These are phyloP conservation scores for Dermatemys mawii DNA, from an alignment of 2,113 vertebrate species.

Conservation along the genomic window DNA sequence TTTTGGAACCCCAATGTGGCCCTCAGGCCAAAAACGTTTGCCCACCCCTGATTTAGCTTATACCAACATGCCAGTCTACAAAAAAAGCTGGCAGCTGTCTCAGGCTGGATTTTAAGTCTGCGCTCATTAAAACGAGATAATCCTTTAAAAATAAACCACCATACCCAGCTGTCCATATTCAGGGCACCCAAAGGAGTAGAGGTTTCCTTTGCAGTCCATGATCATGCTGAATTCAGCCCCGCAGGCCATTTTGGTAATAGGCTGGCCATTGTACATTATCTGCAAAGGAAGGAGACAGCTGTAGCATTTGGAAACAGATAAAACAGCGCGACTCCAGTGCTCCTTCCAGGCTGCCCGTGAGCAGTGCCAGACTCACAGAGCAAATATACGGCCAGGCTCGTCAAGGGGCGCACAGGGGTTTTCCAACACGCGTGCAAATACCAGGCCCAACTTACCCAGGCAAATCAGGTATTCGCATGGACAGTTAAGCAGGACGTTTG, in stretches of 20 bases:
- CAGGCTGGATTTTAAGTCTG: neutral
- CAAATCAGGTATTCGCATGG: neutral
- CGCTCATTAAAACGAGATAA: neutral
- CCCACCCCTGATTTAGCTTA: no score
- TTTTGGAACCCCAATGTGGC: no score
- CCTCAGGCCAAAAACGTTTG: no score
- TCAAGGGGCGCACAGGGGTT: neutral
- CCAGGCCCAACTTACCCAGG: neutral
- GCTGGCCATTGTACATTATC: slow-evolving; percentile 97
- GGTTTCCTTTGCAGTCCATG: slow-evolving; percentile 97
- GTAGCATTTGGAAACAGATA: neutral
- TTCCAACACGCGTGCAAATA: neutral
- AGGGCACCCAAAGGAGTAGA: slow-evolving; percentile 95
- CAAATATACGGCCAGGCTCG: neutral
- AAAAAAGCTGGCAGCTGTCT: neutral
- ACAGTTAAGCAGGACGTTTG: neutral
- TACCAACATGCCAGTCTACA: neutral
- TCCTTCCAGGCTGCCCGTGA: neutral
- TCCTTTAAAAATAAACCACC: neutral
- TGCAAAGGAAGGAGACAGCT: slow-evolving; percentile 45
- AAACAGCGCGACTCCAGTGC: neutral
- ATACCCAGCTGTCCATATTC: slow-evolving; percentile 97
- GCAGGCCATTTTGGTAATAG: slow-evolving; percentile 94
- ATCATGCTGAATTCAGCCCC: slow-evolving; percentile 98
- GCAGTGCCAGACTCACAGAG: neutral